Evolutionary conservation across 2,113 vertebrate genomes (phyloP), one percentile per base, ranked within the genome.

Genomic region (Pavo muticus): DNA sequence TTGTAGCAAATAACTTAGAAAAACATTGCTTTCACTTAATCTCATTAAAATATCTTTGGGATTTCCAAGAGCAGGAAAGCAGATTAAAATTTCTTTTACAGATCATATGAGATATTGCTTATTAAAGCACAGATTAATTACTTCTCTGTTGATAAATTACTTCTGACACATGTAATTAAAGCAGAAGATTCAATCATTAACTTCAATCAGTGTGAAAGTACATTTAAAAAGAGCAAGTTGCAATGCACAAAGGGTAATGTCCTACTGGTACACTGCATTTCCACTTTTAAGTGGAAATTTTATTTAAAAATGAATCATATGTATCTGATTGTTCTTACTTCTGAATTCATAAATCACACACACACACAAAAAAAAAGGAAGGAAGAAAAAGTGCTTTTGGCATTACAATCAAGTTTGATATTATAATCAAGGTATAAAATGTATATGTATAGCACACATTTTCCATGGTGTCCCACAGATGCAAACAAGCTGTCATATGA

Each of bases 111-210:
- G 59, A 71, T 84, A 93, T 70, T 93, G 47, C 74, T 97, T 96
- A 94, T 94, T 97, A 97, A 97, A 88, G 30, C 47, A 71, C 1
- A 6, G 40, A 96, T 96, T 95, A 97, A 96, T 91, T 97, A 94
- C 39, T 96, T 96, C 12, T 91, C 72, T 42, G 59, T 65, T 96
- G 92, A 97, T 90, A 94, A 96, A 97, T 95, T 96, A 94, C 48
- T 97, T 97, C 37, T 97, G 96, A 94, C 89, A 94, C 24, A 52
- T 61, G 30, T 83, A 94, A 90, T 97, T 97, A 90, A 93, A 95
- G 79, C 45, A 86, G 82, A 96, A 94, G 61, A 86, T 84, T 91
- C 67, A 77, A 81, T 91, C 72, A 94, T 78, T 95, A 96, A 60
- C 68, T 84, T 68, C 40, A 96, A 93, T 95, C 88, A 92, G 73